phyloP scores from a whole-genome alignment of 2,113 vertebrate species.

The Chaetorhynchus papuensis region DNA sequence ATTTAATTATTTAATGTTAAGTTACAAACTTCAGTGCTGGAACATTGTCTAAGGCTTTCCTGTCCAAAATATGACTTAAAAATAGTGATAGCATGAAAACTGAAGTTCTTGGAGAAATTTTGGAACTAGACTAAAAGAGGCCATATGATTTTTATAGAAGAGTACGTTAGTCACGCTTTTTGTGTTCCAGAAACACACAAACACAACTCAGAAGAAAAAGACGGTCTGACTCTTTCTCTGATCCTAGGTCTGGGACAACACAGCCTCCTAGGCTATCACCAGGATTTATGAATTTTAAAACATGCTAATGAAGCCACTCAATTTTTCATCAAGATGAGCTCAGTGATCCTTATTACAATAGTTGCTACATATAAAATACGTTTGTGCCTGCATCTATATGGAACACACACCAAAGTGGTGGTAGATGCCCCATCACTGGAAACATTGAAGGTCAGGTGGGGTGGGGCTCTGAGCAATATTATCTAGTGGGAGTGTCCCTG shows the following conservation, averaged over 20 bases:
- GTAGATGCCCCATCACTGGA: neutral
- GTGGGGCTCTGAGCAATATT: neutral
- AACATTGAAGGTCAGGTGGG: neutral
- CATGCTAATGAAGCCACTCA: neutral
- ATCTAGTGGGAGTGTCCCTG: neutral
- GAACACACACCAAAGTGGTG: neutral
- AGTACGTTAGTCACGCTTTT: neutral
- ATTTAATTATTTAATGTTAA: neutral
- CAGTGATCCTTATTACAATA: neutral
- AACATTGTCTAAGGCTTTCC: neutral
- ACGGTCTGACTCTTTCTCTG: neutral
- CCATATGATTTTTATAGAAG: neutral
- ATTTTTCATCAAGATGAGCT: neutral
- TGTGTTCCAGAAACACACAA: neutral
- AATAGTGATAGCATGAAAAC: neutral
- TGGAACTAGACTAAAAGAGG: neutral
- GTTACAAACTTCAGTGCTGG: neutral
- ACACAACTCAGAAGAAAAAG: neutral
- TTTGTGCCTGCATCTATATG: neutral
- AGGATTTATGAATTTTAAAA: neutral
- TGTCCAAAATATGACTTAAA: neutral
- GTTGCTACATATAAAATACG: fast-evolving
- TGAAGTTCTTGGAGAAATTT: neutral
- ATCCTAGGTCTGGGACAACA: neutral
- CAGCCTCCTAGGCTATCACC: neutral